Base-by-base conservation (phyloP, 1,140 invertebrate species). In the Hyposmocoma kahamanoa region DNA sequence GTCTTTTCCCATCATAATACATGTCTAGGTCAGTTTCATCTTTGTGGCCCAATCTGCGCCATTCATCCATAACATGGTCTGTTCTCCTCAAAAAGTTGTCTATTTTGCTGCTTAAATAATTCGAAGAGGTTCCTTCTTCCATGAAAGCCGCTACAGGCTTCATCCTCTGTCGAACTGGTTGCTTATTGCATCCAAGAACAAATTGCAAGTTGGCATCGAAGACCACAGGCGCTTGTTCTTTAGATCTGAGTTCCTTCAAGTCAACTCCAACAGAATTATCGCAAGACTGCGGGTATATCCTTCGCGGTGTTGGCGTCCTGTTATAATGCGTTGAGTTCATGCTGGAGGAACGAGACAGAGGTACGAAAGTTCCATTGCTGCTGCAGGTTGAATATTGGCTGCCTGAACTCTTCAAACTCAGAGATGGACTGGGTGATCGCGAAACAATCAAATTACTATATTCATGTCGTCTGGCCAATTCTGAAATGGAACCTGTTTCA, bases 1-100 rank as follows among this genome's bases (percentile, higher is more conserved):
- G 82, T 49, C 82, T 84, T 47, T 65, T 72, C 20, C 78, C 73
- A 41, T 71, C 66, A 26, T 73, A 78, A 56, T 78, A 76, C 50
- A 66, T 61, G 24, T 84, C 74, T 22, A 87, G 50, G 17, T 88
- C 82, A 3, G 67, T 41, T 22, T 90, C 87, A 54, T 89, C 89
- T 53, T 87, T 90, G 44, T 88, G 88, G 0, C 91, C 91, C 4
- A 92, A 59, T 46, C 89, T 86, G 50, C 89, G 88, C 94, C 94
- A 96, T 67, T 95, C 93, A 56, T 96, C 92, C 90, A 94, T 93
- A 0, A 95, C 90, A 71, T 96, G 94, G 73, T 96, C 94, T 2
- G 94, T 95, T 45, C 92, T 90, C 65, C 91, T 90, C 5, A 96
- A 79, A 60, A 96, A 96, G 53, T 93, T 92, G 17, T 91, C 88